phyloP scores from a whole-genome alignment of 2,113 vertebrate species.

The Nyctereutes procyonoides region DNA sequence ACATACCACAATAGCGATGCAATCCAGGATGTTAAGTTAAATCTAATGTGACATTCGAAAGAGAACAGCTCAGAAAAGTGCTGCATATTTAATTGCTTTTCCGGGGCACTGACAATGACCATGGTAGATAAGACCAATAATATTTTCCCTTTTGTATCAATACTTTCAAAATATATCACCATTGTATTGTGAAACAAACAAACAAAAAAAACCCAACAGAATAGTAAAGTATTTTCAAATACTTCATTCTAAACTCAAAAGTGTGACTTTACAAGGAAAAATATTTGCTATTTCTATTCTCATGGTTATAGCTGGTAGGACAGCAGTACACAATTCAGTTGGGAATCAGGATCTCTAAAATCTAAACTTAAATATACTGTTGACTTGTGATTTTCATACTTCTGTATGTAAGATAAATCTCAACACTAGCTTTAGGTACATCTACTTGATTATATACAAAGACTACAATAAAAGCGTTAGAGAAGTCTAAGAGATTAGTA shows the following conservation, averaged over 20 bases:
- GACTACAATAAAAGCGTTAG: background rate
- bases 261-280: constrained; percentile 6
- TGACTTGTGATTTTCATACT: background rate
- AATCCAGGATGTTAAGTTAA: constrained; percentile 73
- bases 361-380: background rate
- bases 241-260: background rate
- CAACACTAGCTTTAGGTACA: background rate
- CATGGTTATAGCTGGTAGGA: background rate
- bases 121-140: constrained; percentile 1
- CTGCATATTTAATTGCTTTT: constrained; percentile 54
- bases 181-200: background rate
- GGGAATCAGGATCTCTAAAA: background rate
- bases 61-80: background rate
- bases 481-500: background rate
- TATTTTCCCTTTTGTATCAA: background rate
- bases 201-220: background rate
- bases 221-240: constrained; percentile 45
- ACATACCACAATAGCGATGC: constrained; percentile 65
- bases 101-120: constrained; percentile 11
- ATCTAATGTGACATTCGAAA: constrained; percentile 31
- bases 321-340: background rate
- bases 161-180: background rate
- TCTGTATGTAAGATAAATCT: background rate
- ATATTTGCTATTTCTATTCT: background rate
- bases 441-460: background rate